These are phyloP conservation scores for Anas flavirostris DNA, from an alignment of 2,797 vertebrate species.

Conservation along the genomic window DNA sequence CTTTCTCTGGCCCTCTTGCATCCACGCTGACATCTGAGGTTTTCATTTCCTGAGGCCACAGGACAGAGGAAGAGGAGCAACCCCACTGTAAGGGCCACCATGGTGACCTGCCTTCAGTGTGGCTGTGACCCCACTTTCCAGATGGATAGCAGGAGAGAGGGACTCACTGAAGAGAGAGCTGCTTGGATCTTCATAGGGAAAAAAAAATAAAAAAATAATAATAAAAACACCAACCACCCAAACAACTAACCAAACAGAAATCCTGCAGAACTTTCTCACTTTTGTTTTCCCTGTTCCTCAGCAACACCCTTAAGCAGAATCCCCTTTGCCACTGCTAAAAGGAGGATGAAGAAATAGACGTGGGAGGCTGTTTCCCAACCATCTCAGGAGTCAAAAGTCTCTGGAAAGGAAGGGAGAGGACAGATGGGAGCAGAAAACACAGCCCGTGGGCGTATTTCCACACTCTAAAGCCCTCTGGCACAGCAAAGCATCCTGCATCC, in stretches of 20 bases:
- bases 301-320: background rate
- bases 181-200: background rate
- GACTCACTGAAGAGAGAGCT: background rate
- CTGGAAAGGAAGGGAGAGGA: background rate
- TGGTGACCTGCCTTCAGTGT: rapidly evolving
- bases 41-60: background rate
- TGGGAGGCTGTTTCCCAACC: background rate
- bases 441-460: background rate
- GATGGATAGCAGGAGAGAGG: background rate
- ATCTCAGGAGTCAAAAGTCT: background rate
- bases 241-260: no score
- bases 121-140: background rate
- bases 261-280: background rate
- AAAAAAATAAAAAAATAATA: background rate
- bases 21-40: background rate
- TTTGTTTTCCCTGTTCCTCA: background rate
- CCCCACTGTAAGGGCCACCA: background rate
- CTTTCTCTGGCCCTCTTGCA: background rate
- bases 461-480: background rate
- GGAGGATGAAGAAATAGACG: background rate
- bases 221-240: no score
- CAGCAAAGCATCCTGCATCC: background rate
- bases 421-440: background rate
- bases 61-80: background rate
- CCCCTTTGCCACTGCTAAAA: background rate